phyloP scores from a whole-genome alignment of 1,140 invertebrate species.

The Nomia melanderi region DNA sequence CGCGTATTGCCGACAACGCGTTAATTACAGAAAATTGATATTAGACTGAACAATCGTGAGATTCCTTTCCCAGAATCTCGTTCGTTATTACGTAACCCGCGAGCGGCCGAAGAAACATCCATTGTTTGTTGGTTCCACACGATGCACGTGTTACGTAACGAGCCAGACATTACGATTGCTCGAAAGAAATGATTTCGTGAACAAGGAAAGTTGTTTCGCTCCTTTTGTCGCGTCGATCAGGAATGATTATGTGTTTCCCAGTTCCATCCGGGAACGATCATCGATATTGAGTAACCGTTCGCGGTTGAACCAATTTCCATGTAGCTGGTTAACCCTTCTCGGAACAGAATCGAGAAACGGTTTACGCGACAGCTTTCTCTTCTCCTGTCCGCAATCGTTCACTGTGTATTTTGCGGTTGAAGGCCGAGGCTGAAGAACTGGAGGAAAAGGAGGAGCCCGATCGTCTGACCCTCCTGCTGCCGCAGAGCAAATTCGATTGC shows the following conservation, averaged over 20 bases:
- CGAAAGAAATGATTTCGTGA: conserved; percentile 20
- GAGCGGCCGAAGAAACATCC: conserved; percentile 28
- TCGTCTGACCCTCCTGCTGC: conserved; percentile 88
- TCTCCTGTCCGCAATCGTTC: not conserved
- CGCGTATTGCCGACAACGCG: too few relatives aligned
- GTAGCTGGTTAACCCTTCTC: not conserved
- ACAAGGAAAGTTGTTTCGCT: not conserved
- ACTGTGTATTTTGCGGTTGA: not conserved
- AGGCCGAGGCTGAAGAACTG: conserved; percentile 82
- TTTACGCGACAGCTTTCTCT: not conserved
- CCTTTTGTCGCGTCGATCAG: not conserved
- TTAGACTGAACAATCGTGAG: too few relatives aligned
- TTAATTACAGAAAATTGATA: too few relatives aligned
- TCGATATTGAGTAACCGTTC: conserved; percentile 10
- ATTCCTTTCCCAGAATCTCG: not conserved
- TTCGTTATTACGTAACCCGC: not conserved
- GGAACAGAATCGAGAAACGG: not conserved
- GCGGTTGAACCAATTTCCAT: not conserved
- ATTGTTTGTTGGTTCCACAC: conserved; percentile 20
- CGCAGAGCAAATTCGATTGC: conserved; percentile 92
- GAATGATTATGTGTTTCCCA: not conserved
- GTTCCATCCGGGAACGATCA: too few relatives aligned
- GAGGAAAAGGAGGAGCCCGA: conserved; percentile 92
- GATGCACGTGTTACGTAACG: conserved; percentile 12
- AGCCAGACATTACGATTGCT: not conserved